Evolutionary conservation across 2,888 invertebrate species (phyloP), one percentile per base, ranked within the genome.

Genomic region (Thumatha senex): DNA sequence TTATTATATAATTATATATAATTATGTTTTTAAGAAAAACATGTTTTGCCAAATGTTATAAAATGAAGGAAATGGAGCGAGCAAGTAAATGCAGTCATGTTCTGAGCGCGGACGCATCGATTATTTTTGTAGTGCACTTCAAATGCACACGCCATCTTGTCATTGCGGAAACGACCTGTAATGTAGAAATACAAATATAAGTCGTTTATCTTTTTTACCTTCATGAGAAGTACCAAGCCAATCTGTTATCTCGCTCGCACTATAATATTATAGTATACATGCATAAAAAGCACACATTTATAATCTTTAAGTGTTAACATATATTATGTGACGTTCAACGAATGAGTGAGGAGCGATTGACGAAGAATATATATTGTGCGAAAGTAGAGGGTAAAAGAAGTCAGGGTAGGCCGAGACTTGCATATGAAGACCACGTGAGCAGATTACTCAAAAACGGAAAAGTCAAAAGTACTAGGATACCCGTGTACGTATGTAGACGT

Each of bases 161-260:
- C 44, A 56, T 40, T 38, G 58, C 70, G 59, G 54, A 48, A 56
- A 54, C 60, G 62, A 72, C 64, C 72, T 72, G 62, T 3, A 54
- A 50, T 0, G 11, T 40, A 34, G 12, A 29, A 11, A 10, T 15
- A 15, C 12, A n/a, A 5, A 4, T 12, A 7, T 33, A n/a, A 42
- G 1, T n/a, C 0, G 9, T 2, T 15, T 0, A 14, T 11, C 8
- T 3, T 40, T 24, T 24, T 24, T 24, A 24, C 5, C 18, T 24
- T 24, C 18, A 4, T 24, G 18, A 24, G 18, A 24, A n/a, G 18
- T 24, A 24, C 18, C 18, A 24, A 24, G 5, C 53, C 48, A 43
- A 56, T 30, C 14, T 38, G 35, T 29, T 15, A 39, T 4, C 39
- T 39, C 39, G 39, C 44, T 44, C 24, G 12, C 44, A 35, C 38